Evolutionary conservation across 92 coral and sea anemone species (phyloP).

Genomic region (Pocillopora meandrina): DNA sequence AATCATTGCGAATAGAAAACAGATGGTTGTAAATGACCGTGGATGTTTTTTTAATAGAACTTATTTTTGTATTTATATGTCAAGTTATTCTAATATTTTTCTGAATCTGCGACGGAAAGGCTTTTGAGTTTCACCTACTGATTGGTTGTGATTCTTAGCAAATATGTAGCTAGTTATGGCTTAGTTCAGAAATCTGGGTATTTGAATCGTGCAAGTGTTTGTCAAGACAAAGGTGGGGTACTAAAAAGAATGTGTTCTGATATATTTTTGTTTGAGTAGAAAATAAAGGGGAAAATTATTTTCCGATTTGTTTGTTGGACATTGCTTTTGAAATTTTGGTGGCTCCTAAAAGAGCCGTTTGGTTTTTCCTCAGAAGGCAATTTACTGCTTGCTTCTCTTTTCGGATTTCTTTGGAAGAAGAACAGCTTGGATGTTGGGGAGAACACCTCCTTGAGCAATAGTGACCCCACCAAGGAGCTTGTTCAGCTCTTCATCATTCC

Average conservation of each 20-base stretch:
- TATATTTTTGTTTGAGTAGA: no score
- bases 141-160: no score
- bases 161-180: no score
- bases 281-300: no score
- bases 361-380: background rate
- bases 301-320: background rate
- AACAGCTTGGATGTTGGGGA: constrained; percentile 53
- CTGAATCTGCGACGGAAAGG: no score
- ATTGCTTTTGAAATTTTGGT: constrained; percentile 46
- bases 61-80: background rate
- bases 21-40: background rate
- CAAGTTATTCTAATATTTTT: no score
- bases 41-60: background rate
- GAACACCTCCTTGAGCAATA: constrained; percentile 54
- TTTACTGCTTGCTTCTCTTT: constrained; percentile 39
- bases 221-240: no score
- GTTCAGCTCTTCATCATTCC: constrained; percentile 52
- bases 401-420: constrained; percentile 50
- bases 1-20: background rate
- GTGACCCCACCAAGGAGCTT: constrained; percentile 49
- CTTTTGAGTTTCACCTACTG: no score
- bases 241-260: no score
- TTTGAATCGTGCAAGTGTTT: no score
- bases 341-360: constrained; percentile 92
- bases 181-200: no score